Evolutionary conservation across 2,113 vertebrate species (phyloP).

Genomic region (Albula goreensis): DNA sequence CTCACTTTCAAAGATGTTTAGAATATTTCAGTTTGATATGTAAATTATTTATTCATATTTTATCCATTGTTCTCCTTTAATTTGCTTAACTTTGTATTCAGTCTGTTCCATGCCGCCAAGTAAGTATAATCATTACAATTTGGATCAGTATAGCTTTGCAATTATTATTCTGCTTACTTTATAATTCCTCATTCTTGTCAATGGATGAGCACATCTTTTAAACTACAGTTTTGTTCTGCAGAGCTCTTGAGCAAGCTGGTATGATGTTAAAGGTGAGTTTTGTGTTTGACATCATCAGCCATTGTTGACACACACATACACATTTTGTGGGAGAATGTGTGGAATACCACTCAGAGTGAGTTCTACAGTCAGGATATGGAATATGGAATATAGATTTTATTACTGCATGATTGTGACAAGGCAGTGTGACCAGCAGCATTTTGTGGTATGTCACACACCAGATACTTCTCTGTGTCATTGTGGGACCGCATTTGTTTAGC

Average conservation of each 20-base stretch:
- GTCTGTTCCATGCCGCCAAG: slow-evolving; percentile 89
- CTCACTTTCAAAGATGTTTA: too few relatives aligned
- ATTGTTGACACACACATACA: not conserved
- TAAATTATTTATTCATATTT: not conserved
- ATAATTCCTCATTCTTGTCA: not conserved
- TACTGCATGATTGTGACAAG: not conserved
- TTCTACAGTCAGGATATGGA: not conserved
- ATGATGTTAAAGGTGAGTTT: slow-evolving; percentile 83
- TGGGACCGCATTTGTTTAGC: not conserved
- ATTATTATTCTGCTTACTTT: not conserved
- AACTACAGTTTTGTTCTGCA: slow-evolving; percentile 46
- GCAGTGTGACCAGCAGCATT: not conserved
- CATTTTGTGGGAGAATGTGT: not conserved
- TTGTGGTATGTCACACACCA: not conserved
- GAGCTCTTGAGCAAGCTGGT: slow-evolving; percentile 85
- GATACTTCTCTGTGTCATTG: not conserved
- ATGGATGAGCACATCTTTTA: not conserved
- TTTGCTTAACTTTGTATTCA: slow-evolving; percentile 75
- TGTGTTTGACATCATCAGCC: not conserved
- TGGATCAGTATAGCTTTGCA: not conserved
- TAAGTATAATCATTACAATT: slow-evolving; percentile 66
- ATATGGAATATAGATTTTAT: not conserved
- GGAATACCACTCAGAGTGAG: not conserved
- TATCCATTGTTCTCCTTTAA: not conserved
- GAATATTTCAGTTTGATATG: too few relatives aligned